A percentile compares a stretch with the other conserved stretches of the same genome.
Conservation (phyloP, 2,797 vertebrate species). For the Sparidentex hasta region DNA sequence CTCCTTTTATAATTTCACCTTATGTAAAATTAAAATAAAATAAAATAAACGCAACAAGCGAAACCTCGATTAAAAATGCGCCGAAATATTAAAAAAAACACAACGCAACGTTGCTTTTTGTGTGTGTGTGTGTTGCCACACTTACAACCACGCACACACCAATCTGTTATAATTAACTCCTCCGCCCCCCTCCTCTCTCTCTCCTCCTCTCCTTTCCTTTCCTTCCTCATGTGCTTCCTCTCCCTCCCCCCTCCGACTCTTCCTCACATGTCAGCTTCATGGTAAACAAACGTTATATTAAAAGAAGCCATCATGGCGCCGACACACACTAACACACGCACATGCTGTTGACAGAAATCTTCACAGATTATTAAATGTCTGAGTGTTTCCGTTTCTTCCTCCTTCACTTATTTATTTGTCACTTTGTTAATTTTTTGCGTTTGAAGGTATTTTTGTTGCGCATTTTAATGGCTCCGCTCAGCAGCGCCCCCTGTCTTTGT, state of each 20-base stretch:
- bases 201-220: slow-evolving; percentile 16
- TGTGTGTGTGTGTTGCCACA: slow-evolving; percentile 1
- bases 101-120: neutral
- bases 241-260: slow-evolving; percentile 37
- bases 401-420: neutral
- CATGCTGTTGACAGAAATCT: neutral
- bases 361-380: accelerated
- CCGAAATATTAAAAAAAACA: slow-evolving; percentile 25
- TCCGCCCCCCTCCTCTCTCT: slow-evolving; percentile 10
- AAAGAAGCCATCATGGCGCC: neutral
- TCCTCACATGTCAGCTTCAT: slow-evolving; percentile 27
- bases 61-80: slow-evolving; percentile 32
- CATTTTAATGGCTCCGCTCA: slow-evolving; percentile 34
- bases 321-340: too few relatives aligned
- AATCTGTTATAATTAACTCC: slow-evolving; percentile 71
- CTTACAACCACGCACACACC: slow-evolving; percentile 45
- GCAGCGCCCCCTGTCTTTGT: slow-evolving; percentile 70
- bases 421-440: neutral
- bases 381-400: neutral
- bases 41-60: neutral
- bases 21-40: slow-evolving; percentile 9
- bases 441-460: slow-evolving; percentile 35
- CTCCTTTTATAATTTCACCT: slow-evolving; percentile 24
- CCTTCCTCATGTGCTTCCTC: slow-evolving; percentile 22
- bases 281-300: slow-evolving; percentile 23